phyloP scores from a whole-genome alignment of 2,888 invertebrate species.

The Xiphydria camelus region DNA sequence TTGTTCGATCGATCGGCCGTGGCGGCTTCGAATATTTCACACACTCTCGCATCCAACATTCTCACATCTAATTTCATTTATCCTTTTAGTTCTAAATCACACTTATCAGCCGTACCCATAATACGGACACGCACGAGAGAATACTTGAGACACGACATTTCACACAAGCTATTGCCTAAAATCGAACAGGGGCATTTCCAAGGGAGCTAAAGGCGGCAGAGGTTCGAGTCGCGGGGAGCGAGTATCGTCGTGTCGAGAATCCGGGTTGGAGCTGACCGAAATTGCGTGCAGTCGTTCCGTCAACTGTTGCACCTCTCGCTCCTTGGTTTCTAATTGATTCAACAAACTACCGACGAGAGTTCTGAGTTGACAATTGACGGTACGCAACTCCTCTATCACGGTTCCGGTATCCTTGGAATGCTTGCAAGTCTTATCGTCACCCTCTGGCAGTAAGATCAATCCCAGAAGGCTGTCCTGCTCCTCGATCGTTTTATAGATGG shows the following conservation, averaged over 20 bases:
- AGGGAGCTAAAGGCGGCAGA: slow-evolving; percentile 62
- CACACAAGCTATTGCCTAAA: slow-evolving; percentile 54
- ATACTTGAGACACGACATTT: too few species aligned
- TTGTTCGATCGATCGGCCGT: too few species aligned
- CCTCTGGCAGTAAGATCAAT: slow-evolving; percentile 36
- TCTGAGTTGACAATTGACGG: slow-evolving; percentile 67
- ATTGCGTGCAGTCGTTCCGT: slow-evolving; percentile 60
- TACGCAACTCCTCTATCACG: slow-evolving; percentile 70
- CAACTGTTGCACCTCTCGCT: slow-evolving; percentile 66
- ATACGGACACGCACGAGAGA: too few species aligned
- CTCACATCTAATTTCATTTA: too few species aligned
- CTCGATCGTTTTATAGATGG: slow-evolving; percentile 68
- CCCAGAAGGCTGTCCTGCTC: slow-evolving; percentile 66
- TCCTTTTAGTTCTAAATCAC: too few species aligned
- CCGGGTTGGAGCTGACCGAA: slow-evolving; percentile 34
- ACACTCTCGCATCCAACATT: too few species aligned
- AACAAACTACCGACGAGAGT: slow-evolving; percentile 64
- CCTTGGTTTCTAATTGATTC: slow-evolving; percentile 68
- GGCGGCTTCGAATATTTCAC: too few species aligned
- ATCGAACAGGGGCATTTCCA: slow-evolving; percentile 68
- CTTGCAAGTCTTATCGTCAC: slow-evolving; percentile 52
- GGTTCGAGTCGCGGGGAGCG: slow-evolving; percentile 45
- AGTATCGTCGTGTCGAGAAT: slow-evolving; percentile 37
- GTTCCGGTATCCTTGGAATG: slow-evolving; percentile 66
- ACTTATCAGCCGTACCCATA: too few species aligned